phyloP scores from a whole-genome alignment of 2,113 vertebrate genomes.

The Paracanthobrama guichenoti region DNA sequence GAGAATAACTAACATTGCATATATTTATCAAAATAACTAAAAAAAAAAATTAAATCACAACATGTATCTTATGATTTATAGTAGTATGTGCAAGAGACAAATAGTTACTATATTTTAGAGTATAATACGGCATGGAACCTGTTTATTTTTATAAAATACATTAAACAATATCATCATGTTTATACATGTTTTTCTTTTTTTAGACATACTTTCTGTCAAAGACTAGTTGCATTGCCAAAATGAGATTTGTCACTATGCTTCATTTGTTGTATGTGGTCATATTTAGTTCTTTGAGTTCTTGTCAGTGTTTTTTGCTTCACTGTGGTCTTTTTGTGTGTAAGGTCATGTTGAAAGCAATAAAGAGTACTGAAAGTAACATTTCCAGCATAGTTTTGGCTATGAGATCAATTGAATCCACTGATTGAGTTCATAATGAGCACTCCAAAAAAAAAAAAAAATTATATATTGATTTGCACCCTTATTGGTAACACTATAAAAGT shows the following conservation, averaged over 20 bases:
- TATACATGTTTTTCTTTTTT: slow-evolving; percentile 52
- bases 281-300: slow-evolving; percentile 63
- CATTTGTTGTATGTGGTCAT: slow-evolving; percentile 64
- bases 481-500: background rate
- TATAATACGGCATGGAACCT: slow-evolving; percentile 75
- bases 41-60: slow-evolving; percentile 70
- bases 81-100: slow-evolving; percentile 74
- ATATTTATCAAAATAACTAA: slow-evolving; percentile 65
- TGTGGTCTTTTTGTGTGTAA: slow-evolving; percentile 78
- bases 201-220: slow-evolving; percentile 64
- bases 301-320: slow-evolving; percentile 70
- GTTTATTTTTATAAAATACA: slow-evolving; percentile 80
- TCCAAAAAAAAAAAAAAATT: background rate
- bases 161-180: slow-evolving; percentile 62
- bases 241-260: slow-evolving; percentile 69
- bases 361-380: slow-evolving; percentile 70
- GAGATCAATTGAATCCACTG: background rate
- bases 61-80: slow-evolving; percentile 73
- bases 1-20: slow-evolving; percentile 65
- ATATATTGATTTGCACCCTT: background rate
- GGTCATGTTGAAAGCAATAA: slow-evolving; percentile 82
- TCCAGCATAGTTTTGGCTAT: slow-evolving; percentile 47
- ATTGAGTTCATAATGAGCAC: background rate
- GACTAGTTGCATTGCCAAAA: slow-evolving; percentile 67
- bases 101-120: slow-evolving; percentile 79